Evolutionary conservation across 2,113 vertebrate genomes (phyloP).

Genomic region (Ciconia stormi): DNA sequence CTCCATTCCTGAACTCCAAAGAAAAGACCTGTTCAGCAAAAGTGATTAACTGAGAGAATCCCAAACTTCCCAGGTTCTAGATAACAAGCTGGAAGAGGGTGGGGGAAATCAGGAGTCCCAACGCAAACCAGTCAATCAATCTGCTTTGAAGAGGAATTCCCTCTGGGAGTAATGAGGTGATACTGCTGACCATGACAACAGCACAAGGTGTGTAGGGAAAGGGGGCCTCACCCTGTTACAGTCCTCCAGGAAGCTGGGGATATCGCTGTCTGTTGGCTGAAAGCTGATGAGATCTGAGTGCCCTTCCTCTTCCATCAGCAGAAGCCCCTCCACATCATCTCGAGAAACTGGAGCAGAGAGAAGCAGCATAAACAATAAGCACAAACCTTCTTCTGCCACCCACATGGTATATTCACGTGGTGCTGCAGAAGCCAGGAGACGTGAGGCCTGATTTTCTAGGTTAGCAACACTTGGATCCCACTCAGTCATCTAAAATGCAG

Average conservation of each 20-base stretch:
- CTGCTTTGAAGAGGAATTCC: background rate
- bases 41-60: background rate
- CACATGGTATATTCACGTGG: background rate
- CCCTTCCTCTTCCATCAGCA: conserved; percentile 92
- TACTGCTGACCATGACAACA: background rate
- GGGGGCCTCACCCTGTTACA: conserved; percentile 86
- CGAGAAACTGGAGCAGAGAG: conserved; percentile 83
- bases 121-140: background rate
- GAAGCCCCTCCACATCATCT: conserved; percentile 91
- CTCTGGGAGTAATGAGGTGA: background rate
- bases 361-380: background rate
- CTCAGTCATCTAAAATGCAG: conserved; percentile 61
- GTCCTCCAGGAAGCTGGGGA: conserved; percentile 97
- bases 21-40: background rate
- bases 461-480: conserved; percentile 57
- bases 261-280: conserved; percentile 97
- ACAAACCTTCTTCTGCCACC: background rate
- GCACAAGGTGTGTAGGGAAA: background rate
- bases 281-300: conserved; percentile 95
- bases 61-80: background rate
- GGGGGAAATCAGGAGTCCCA: background rate
- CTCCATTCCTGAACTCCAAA: background rate
- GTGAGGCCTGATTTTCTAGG: conserved; percentile 44
- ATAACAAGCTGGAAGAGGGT: background rate
- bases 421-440: conserved; percentile 1